These are phyloP conservation scores for Digitonthophagus gazella DNA, from an alignment of 2,888 invertebrate genomes.

Conservation along the genomic window DNA sequence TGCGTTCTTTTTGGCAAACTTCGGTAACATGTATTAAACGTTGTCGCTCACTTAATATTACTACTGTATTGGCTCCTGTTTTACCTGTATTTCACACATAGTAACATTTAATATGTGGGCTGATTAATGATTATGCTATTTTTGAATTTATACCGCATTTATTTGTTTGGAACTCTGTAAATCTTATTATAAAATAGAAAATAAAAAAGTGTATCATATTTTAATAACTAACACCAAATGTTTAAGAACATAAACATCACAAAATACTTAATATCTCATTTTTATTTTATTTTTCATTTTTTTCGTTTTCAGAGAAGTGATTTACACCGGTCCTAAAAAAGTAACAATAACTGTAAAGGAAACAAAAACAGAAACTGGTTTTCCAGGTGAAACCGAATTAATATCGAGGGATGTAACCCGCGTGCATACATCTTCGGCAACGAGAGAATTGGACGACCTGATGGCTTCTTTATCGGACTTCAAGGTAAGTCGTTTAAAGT, in stretches of 20 bases:
- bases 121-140: background rate
- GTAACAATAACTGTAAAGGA: constrained; percentile 61
- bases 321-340: constrained; percentile 53
- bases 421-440: constrained; percentile 64
- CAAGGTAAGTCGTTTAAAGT: constrained; percentile 64
- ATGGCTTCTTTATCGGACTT: constrained; percentile 96
- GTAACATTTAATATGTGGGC: constrained; percentile 9
- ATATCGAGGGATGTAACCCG: constrained; percentile 59
- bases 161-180: background rate
- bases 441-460: constrained; percentile 90
- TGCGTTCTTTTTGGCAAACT: background rate
- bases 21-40: background rate
- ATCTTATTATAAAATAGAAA: background rate
- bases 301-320: constrained; percentile 46
- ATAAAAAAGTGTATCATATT: no score
- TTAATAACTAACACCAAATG: no score
- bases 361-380: constrained; percentile 59
- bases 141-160: background rate
- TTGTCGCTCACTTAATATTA: constrained; percentile 3
- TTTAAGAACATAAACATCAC: no score
- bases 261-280: no score
- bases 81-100: background rate
- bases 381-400: constrained; percentile 54
- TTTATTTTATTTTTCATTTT: constrained; percentile 2
- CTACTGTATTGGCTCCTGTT: background rate